These are phyloP conservation scores for Phyllostomus discolor DNA, from an alignment of 2,113 vertebrate species.

Conservation along the genomic window DNA sequence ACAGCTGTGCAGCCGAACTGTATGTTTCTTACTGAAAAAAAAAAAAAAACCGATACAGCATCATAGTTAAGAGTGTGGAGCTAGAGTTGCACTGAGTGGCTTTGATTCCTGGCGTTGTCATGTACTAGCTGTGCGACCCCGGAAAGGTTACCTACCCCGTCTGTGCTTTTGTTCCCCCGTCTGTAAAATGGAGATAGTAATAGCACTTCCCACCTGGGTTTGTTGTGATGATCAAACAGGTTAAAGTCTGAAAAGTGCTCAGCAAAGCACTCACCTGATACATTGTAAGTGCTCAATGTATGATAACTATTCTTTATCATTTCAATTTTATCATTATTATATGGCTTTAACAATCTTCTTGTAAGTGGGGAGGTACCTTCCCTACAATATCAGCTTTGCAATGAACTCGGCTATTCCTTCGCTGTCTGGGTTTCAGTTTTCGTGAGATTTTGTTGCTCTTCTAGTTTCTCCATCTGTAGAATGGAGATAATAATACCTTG, in stretches of 20 bases:
- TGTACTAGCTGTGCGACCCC: neutral
- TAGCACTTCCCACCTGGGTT: neutral
- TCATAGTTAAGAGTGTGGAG: too few relatives aligned
- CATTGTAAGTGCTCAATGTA: neutral
- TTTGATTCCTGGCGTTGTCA: neutral
- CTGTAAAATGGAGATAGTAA: neutral
- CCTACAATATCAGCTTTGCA: neutral
- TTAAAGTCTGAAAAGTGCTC: neutral
- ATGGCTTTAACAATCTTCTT: neutral
- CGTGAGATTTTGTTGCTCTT: neutral
- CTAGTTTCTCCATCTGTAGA: neutral
- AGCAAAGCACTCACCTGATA: neutral
- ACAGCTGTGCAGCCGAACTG: neutral
- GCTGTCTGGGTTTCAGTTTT: neutral
- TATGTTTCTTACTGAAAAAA: neutral
- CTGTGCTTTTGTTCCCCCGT: neutral
- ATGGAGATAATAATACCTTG: constrained; percentile 29
- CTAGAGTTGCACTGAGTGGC: neutral
- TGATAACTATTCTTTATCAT: neutral
- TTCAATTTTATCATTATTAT: neutral
- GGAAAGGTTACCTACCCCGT: neutral
- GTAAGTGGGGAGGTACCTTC: neutral
- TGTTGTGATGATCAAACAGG: neutral
- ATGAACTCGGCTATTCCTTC: neutral
- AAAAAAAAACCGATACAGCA: fast-evolving